Evolutionary conservation across 2,797 vertebrate genomes (phyloP), one percentile per base, ranked within the genome.

Genomic region (Urosaurus nigricauda): DNA sequence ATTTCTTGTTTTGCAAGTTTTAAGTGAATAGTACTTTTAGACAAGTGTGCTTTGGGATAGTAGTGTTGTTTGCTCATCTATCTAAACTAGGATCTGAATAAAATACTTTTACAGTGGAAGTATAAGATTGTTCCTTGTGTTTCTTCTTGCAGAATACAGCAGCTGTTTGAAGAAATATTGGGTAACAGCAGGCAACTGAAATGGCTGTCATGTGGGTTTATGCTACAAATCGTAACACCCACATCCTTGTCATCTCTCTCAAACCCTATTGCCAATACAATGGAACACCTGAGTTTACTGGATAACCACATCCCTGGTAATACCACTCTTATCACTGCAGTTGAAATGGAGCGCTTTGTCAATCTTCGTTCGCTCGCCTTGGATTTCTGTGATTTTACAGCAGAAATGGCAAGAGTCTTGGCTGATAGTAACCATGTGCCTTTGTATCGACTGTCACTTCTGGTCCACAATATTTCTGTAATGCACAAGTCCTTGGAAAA

Each of bases 311-410:
- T 98, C 68, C 97, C 98, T 85, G 97, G 96, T 91, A 97, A 94
- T 89, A 96, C 95, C 96, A 97, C 97, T 86, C 98, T 99, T 86
- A 96, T 99, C 94, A 97, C 98, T 0, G 97, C 98, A 14, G 96
- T 98, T 0, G 98, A 99, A 95, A 90, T 99, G 94, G 98, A 98
- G 94, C 98, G 98, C 85, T 98, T 99, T 80, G 97, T 97, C 71
- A 97, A 97, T 93, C 97, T 99, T 92, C 97, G 94, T 86, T 99
- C 99, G 32, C 97, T 99, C 56, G 98, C 98, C 94, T 96, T 99
- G 95, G 98, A 99, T 97, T 99, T 99, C 96, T 98, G 98, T 92
- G 98, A 99, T 97, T 98, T 99, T 92, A 99, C 98, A 89, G 98
- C 98, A 87, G 98, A 98, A 93, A 98, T 99, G 96, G 98, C 98